These are phyloP conservation scores for Cryptotis parvus DNA, from an alignment of 2,113 vertebrate genomes.

Conservation along the genomic window DNA sequence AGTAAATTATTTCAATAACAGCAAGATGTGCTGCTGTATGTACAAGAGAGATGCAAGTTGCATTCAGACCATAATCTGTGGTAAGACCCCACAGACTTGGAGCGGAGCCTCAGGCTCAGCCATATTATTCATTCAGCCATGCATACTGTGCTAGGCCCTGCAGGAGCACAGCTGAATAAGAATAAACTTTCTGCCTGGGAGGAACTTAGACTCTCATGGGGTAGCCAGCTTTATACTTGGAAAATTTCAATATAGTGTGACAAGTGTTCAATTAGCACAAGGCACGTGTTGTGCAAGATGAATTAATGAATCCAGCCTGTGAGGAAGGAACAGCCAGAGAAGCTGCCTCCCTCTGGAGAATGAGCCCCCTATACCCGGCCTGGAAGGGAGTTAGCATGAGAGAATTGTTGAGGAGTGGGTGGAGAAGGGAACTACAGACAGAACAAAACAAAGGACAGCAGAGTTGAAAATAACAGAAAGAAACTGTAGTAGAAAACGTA, in stretches of 20 bases:
- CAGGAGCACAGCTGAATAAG: background rate
- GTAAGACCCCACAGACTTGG: background rate
- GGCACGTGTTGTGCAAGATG: background rate
- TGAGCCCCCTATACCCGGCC: background rate
- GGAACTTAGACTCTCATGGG: background rate
- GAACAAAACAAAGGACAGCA: background rate
- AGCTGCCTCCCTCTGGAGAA: background rate
- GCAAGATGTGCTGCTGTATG: background rate
- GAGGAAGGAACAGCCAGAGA: background rate
- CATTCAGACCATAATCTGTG: background rate
- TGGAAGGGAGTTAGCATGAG: background rate
- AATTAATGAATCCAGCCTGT: background rate
- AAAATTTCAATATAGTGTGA: conserved; percentile 19
- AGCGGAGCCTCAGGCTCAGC: background rate
- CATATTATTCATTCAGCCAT: background rate
- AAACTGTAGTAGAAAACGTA: background rate
- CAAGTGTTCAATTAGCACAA: background rate
- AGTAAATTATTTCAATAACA: conserved; percentile 33
- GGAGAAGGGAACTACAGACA: background rate
- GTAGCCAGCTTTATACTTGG: background rate
- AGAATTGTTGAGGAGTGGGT: background rate
- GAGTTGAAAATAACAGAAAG: background rate
- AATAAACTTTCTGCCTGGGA: background rate
- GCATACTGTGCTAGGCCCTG: background rate
- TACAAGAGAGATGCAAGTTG: background rate